Percentiles rank a stretch among this genome's conserved stretches.
phyloP scores from a whole-genome alignment of 2,113 vertebrate species.

The Mustela nigripes region DNA sequence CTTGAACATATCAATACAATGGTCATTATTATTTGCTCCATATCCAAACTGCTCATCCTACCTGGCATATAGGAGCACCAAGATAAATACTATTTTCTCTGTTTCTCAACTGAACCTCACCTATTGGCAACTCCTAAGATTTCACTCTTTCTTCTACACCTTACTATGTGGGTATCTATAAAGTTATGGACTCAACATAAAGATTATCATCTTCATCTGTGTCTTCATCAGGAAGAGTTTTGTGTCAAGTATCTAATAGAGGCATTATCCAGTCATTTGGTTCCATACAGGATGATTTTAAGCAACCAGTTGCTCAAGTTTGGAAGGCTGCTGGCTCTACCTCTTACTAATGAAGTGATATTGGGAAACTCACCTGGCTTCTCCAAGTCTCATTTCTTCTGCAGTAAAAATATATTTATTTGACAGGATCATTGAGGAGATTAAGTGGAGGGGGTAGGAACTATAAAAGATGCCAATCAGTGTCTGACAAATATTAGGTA shows the following conservation, averaged over 20 bases:
- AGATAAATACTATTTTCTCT: neutral
- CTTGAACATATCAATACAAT: neutral
- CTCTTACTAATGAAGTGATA: neutral
- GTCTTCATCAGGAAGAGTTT: neutral
- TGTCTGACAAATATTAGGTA: neutral
- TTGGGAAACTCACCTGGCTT: neutral
- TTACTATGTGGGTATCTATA: neutral
- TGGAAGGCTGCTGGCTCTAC: neutral
- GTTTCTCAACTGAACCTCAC: neutral
- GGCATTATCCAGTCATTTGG: neutral
- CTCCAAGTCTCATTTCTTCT: constrained; percentile 5
- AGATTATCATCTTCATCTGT: neutral
- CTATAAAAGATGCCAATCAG: neutral
- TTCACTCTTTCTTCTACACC: neutral
- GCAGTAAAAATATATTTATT: neutral
- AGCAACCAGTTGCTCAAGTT: neutral
- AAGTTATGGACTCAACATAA: neutral
- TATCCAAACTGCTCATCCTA: neutral
- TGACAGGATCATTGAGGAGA: neutral
- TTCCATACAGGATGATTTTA: neutral
- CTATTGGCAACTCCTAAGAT: neutral
- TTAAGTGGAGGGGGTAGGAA: neutral
- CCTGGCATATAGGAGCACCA: neutral
- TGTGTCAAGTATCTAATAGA: neutral
- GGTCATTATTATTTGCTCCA: neutral